Percentiles rank a stretch among this genome's conserved stretches.
Evolutionary conservation across 2,797 vertebrate species (phyloP).

Genomic region (Loriculus beryllinus): DNA sequence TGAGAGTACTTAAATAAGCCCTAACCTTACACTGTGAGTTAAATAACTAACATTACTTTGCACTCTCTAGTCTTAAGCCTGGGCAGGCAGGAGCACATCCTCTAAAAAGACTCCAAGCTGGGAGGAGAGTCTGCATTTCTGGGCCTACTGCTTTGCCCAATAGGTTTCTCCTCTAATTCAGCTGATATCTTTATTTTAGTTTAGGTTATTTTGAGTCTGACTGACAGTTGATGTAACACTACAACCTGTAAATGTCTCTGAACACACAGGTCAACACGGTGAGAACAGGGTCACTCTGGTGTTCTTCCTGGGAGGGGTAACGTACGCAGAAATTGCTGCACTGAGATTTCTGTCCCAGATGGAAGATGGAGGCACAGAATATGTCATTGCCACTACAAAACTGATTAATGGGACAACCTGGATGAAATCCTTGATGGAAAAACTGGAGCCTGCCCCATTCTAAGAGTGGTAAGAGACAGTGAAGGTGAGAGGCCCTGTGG

Average conservation of each 20-base stretch:
- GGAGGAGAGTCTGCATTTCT: neutral
- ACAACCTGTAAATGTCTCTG: neutral
- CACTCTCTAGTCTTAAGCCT: neutral
- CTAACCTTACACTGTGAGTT: neutral
- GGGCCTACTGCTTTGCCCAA: neutral
- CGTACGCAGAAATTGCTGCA: slow-evolving; percentile 93
- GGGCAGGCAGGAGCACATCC: neutral
- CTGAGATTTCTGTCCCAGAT: slow-evolving; percentile 95
- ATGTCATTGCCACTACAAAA: slow-evolving; percentile 95
- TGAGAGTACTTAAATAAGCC: neutral
- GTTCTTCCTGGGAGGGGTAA: slow-evolving; percentile 95
- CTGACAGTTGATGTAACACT: neutral
- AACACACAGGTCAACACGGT: slow-evolving; percentile 88
- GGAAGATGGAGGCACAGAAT: slow-evolving; percentile 96
- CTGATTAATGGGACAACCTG: slow-evolving; percentile 93
- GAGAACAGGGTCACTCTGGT: slow-evolving; percentile 94
- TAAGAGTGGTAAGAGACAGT: neutral
- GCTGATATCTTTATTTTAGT: neutral
- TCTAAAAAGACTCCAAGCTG: neutral
- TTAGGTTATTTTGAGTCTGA: neutral
- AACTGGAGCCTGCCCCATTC: slow-evolving; percentile 80
- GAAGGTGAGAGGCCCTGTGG: neutral
- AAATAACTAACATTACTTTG: neutral
- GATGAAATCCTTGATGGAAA: slow-evolving; percentile 95
- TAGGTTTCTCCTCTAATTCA: neutral